Conservation (phyloP, 2,113 vertebrate species). For the Nibea albiflora region DNA sequence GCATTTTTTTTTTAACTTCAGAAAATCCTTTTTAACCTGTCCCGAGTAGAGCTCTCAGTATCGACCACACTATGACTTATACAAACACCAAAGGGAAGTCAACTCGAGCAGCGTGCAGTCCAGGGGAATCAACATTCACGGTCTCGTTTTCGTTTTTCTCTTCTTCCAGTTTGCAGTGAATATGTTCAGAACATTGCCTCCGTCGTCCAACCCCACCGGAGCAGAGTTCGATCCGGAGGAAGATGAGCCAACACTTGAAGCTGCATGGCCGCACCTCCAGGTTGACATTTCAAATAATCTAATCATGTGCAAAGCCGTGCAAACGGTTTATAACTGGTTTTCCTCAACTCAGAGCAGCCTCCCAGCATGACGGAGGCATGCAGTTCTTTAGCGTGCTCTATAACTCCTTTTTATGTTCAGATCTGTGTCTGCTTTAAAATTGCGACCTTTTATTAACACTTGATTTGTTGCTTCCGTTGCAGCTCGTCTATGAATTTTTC, state of each 20-base stretch:
- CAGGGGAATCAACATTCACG: neutral
- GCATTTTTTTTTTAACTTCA: neutral
- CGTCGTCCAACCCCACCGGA: slow-evolving; percentile 97
- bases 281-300: slow-evolving; percentile 60
- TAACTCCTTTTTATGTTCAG: neutral
- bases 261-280: slow-evolving; percentile 98
- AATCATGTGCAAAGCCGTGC: neutral
- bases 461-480: slow-evolving; percentile 63
- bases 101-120: neutral
- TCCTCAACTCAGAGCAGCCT: neutral
- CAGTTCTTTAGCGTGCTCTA: neutral
- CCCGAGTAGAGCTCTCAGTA: neutral
- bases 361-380: neutral
- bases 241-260: slow-evolving; percentile 97
- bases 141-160: neutral
- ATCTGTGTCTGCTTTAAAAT: neutral
- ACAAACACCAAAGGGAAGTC: slow-evolving; percentile 11
- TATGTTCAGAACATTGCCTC: slow-evolving; percentile 97
- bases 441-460: neutral
- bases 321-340: neutral
- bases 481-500: slow-evolving; percentile 99
- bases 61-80: neutral
- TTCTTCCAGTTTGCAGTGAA: slow-evolving; percentile 93
- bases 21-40: neutral
- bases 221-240: slow-evolving; percentile 99